Evolutionary conservation across 1,140 invertebrate genomes (phyloP), one percentile per base, ranked within the genome.

Genomic region (Pogonomyrmex californicus): DNA sequence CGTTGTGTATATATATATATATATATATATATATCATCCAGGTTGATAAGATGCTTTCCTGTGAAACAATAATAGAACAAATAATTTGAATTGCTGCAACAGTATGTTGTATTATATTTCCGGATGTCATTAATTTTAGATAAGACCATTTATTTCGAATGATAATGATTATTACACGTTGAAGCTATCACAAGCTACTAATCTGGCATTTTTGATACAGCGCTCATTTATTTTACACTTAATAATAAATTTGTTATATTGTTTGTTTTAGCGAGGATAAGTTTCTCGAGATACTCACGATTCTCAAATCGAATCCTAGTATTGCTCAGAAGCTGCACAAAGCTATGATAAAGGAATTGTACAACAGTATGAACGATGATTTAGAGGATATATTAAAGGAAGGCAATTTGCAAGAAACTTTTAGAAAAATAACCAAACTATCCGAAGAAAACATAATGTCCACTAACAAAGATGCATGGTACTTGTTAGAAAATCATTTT

Each of bases 221-320:
- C 44, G n/a, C 30, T 56, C 17, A 12, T 63, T 33, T 41, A 17
- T 56, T n/a, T 30, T 0, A 7, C n/a, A 1, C 9, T 14, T 41
- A 56, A 30, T 33, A 87, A 77, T 56, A 44, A 81, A 33, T 58
- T 51, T 4, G n/a, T 49, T 12, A 38, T 51, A 3, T 12, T 60
- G 75, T 77, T 65, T 56, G 6, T 92, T 93, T 36, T 77, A 94
- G 93, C 17, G 75, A 92, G 47, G 86, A 92, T 2, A 87, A 87
- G 10, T 94, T 94, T 33, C 47, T 73, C 1, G 49, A 93, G 14
- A 91, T 85, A 12, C 83, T 93, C 4, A 90, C 87, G 7, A 77
- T 91, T 12, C 51, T 94, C 7, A 89, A 92, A n/a, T 76, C 73
- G 1, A 90, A 92, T 7, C 76, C 86, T 5, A 78, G 33, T 0